These are phyloP conservation scores for Carassius auratus DNA, from an alignment of 2,113 vertebrate genomes.

Conservation along the genomic window DNA sequence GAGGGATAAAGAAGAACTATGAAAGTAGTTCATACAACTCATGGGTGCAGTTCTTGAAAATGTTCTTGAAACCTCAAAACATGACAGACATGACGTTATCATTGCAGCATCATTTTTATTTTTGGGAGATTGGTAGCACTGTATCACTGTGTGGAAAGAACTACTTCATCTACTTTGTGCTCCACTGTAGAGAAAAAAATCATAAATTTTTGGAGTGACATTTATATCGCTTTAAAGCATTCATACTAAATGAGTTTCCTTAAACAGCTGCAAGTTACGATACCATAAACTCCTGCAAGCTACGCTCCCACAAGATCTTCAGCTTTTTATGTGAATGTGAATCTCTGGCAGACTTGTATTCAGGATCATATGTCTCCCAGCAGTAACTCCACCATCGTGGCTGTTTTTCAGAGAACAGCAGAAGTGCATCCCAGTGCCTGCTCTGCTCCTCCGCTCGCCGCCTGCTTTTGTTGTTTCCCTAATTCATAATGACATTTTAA, in stretches of 20 bases:
- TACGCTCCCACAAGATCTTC: neutral
- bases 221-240: neutral
- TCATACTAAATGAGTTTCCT: neutral
- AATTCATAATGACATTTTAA: constrained; percentile 59
- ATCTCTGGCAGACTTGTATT: neutral
- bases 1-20: neutral
- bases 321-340: neutral
- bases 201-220: neutral
- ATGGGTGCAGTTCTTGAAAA: neutral
- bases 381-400: neutral
- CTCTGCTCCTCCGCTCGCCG: neutral
- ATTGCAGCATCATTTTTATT: neutral
- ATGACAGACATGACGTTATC: neutral
- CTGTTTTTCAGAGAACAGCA: constrained; percentile 3
- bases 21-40: neutral
- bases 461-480: constrained; percentile 34
- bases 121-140: neutral
- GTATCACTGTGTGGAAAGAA: neutral
- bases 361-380: neutral
- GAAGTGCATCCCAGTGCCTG: neutral
- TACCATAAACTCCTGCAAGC: neutral
- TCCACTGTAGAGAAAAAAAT: neutral
- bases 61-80: neutral
- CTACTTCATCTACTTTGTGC: neutral
- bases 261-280: neutral